Conservation (phyloP, 1,140 invertebrate genomes). For the Calephelis nemesis region DNA sequence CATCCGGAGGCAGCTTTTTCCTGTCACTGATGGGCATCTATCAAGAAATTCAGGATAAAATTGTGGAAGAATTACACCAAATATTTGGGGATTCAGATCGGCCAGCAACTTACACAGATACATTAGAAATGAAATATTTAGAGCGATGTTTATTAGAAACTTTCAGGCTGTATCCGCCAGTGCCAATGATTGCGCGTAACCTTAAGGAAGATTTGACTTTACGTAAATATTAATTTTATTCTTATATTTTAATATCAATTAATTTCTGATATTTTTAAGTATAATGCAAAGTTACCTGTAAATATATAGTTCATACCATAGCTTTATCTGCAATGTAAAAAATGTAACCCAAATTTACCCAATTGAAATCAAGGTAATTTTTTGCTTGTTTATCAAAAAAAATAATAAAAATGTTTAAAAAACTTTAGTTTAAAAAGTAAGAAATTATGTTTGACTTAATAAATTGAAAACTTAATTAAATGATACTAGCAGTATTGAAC, state of each 20-base stretch:
- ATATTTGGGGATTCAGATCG: constrained; percentile 88
- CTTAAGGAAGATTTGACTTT: constrained; percentile 85
- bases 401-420: too few species aligned
- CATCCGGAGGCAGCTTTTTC: constrained; percentile 89
- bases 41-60: constrained; percentile 87
- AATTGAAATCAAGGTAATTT: too few species aligned
- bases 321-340: too few species aligned
- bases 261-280: too few species aligned
- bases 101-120: constrained; percentile 88
- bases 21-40: constrained; percentile 87
- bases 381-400: too few species aligned
- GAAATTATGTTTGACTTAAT: too few species aligned
- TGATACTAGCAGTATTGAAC: too few species aligned
- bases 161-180: constrained; percentile 88
- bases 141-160: constrained; percentile 90
- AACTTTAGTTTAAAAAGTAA: too few species aligned
- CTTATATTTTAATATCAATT: not conserved
- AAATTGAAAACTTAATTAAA: too few species aligned
- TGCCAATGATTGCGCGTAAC: constrained; percentile 87
- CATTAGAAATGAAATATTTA: constrained; percentile 90
- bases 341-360: too few species aligned
- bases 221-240: constrained; percentile 69
- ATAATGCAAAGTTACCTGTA: too few species aligned
- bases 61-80: constrained; percentile 87
- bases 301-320: too few species aligned